These are phyloP conservation scores for Caenorhabditis angaria DNA, from an alignment of 2,888 invertebrate species.

Conservation along the genomic window DNA sequence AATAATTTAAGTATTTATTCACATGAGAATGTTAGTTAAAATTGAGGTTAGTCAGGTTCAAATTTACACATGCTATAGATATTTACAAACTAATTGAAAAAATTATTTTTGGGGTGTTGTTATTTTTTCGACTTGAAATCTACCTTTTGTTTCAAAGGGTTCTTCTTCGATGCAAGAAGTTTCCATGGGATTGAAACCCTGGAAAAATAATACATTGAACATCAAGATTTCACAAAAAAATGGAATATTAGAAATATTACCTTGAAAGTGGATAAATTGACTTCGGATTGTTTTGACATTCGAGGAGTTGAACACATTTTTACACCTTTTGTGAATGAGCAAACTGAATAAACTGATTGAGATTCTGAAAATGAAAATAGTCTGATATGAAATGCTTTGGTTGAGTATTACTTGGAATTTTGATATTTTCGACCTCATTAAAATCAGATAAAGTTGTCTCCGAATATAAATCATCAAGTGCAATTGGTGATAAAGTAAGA, in stretches of 20 bases:
- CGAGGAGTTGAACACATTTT: constrained; percentile 32
- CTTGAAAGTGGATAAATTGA: not conserved
- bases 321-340: constrained; percentile 35
- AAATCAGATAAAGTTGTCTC: not conserved
- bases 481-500: not conserved
- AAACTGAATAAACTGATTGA: constrained; percentile 38
- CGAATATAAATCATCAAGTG: not conserved
- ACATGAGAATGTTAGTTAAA: not conserved
- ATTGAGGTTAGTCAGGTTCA: not conserved
- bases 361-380: constrained; percentile 18
- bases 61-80: constrained; percentile 1
- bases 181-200: not conserved
- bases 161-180: not conserved
- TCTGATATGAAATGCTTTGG: not conserved
- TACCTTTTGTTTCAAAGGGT: not conserved
- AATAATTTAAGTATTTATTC: not conserved
- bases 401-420: not conserved
- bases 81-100: not conserved
- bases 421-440: too few relatives aligned
- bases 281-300: not conserved
- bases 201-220: too few relatives aligned
- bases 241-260: too few relatives aligned
- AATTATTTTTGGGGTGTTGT: not conserved
- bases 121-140: not conserved
- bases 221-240: too few relatives aligned